phyloP scores from a whole-genome alignment of 2,113 vertebrate genomes.

The Protobothrops flavoviridis region DNA sequence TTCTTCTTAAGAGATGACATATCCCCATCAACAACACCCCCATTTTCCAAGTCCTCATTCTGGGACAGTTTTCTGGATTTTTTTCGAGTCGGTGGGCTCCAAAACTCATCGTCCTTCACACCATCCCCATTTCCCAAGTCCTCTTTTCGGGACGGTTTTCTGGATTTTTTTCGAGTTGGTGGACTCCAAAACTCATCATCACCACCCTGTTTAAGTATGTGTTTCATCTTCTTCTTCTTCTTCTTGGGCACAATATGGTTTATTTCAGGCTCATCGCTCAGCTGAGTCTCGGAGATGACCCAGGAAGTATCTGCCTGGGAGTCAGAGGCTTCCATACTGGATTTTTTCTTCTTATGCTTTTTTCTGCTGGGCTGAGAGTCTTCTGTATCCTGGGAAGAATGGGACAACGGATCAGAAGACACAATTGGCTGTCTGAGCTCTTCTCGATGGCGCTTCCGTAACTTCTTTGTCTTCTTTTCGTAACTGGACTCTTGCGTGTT shows the following conservation, averaged over 20 bases:
- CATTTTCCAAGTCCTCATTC: accelerated
- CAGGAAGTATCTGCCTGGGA: not conserved
- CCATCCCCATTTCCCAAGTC: not conserved
- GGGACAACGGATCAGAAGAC: too few relatives aligned
- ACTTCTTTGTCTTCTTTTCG: conserved; percentile 49
- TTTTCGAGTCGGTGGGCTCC: not conserved
- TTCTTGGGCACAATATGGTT: not conserved
- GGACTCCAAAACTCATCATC: accelerated
- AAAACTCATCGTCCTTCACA: accelerated
- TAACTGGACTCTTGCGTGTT: conserved; percentile 11
- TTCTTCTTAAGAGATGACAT: conserved; percentile 3
- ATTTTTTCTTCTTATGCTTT: conserved; percentile 2
- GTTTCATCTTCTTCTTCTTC: conserved; percentile 26
- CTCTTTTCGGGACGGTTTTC: not conserved
- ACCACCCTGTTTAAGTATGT: accelerated
- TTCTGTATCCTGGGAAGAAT: not conserved
- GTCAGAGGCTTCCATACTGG: not conserved
- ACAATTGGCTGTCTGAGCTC: accelerated
- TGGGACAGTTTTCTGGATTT: not conserved
- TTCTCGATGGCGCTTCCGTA: accelerated
- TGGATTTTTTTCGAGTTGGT: not conserved
- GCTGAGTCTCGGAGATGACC: not conserved
- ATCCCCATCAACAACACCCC: not conserved
- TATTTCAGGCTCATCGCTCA: not conserved
- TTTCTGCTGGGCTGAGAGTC: not conserved